Evolutionary conservation across 2,113 vertebrate genomes (phyloP).

Genomic region (Melanocharis versteri): DNA sequence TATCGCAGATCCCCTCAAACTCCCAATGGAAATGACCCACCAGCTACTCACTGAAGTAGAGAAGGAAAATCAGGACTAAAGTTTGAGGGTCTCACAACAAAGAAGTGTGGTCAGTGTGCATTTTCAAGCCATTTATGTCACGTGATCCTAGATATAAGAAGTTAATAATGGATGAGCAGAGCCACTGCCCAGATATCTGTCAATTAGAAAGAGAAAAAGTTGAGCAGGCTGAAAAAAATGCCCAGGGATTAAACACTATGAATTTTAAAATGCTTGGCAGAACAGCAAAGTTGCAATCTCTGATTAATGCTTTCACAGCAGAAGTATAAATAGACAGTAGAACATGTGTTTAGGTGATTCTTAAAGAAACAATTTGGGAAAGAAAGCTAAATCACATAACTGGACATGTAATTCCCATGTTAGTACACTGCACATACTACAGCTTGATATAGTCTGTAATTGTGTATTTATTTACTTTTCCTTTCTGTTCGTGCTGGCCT

Average conservation of each 20-base stretch:
- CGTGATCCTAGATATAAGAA: not conserved
- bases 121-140: not conserved
- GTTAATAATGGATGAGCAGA: not conserved
- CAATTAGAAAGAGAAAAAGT: not conserved
- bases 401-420: not conserved
- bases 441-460: not conserved
- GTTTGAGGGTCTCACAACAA: not conserved
- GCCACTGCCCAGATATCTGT: not conserved
- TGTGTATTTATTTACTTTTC: not conserved
- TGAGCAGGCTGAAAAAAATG: not conserved
- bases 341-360: not conserved
- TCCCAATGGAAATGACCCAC: not conserved
- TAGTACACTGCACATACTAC: not conserved
- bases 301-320: not conserved
- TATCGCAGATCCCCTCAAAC: accelerated
- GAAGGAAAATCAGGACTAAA: not conserved
- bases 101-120: not conserved
- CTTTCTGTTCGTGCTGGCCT: not conserved
- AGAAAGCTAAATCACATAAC: not conserved
- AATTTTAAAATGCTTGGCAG: not conserved
- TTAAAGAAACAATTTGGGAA: not conserved
- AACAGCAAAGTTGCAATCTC: not conserved
- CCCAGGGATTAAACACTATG: not conserved
- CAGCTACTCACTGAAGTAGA: not conserved
- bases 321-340: not conserved